Evolutionary conservation across 2,797 vertebrate species (phyloP).

Genomic region (Pogoniulus pusillus): DNA sequence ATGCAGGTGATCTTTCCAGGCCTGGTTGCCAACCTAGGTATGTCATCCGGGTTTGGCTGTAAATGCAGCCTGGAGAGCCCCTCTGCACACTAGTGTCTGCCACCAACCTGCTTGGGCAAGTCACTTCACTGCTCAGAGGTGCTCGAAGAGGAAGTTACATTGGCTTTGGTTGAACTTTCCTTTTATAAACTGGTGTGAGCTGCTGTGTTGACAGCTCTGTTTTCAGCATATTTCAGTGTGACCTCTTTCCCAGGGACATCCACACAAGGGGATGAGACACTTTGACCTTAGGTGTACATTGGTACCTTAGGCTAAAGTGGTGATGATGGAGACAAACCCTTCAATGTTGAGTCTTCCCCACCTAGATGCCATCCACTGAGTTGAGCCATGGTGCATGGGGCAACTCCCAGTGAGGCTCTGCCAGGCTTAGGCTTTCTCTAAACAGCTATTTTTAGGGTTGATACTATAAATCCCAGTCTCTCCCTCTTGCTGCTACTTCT

Average conservation of each 20-base stretch:
- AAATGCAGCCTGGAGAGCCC: constrained; percentile 22
- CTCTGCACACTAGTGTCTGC: neutral
- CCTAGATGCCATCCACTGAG: neutral
- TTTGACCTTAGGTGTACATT: neutral
- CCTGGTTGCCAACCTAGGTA: constrained; percentile 58
- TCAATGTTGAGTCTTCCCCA: neutral
- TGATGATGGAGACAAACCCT: neutral
- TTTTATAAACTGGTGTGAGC: constrained; percentile 25
- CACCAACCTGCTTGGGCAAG: constrained; percentile 57
- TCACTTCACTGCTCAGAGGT: constrained; percentile 17
- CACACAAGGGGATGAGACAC: neutral
- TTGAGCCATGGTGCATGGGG: neutral
- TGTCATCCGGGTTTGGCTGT: neutral
- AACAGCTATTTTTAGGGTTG: constrained; percentile 55
- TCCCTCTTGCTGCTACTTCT: constrained; percentile 30
- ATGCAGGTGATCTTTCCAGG: neutral
- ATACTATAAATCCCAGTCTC: constrained; percentile 46
- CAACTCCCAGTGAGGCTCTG: constrained; percentile 28
- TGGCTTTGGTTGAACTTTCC: constrained; percentile 33
- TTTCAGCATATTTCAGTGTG: neutral
- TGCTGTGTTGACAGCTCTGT: neutral
- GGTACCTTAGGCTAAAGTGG: neutral
- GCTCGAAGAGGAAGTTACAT: constrained; percentile 36
- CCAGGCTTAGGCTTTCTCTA: constrained; percentile 40
- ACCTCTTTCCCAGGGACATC: neutral